Conservation (phyloP, 1,140 invertebrate species). For the Hycleus phaleratus region DNA sequence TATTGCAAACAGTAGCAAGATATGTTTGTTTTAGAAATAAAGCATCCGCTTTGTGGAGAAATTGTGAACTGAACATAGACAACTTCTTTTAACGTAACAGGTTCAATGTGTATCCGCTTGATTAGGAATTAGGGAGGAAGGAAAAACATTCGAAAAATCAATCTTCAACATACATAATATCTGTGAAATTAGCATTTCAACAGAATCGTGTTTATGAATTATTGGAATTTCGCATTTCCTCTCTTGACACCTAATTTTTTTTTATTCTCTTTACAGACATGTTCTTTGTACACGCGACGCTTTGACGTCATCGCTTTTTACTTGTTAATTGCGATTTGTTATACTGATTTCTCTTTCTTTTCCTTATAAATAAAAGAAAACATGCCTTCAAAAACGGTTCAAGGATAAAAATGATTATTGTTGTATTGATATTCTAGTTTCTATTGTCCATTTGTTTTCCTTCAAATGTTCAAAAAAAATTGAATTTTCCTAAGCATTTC, state of each 20-base stretch:
- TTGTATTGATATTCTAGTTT: constrained; percentile 1
- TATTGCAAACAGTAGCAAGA: too few species aligned
- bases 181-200: too few species aligned
- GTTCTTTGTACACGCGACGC: constrained; percentile 11
- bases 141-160: too few species aligned
- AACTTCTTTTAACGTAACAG: too few species aligned
- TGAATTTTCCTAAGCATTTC: not conserved
- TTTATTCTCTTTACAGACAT: too few species aligned
- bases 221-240: constrained; percentile 1
- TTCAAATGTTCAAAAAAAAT: not conserved
- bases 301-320: constrained; percentile 12
- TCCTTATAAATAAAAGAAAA: constrained; percentile 3
- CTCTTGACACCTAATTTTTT: not conserved
- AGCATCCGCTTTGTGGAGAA: too few species aligned
- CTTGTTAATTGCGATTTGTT: constrained; percentile 11
- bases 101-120: too few species aligned
- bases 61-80: too few species aligned
- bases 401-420: not conserved
- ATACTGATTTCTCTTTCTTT: constrained; percentile 3
- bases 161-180: too few species aligned
- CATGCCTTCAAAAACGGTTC: constrained; percentile 1
- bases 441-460: not conserved
- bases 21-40: too few species aligned
- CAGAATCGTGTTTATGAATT: too few species aligned
- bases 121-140: too few species aligned